Conservation (phyloP, 1,140 invertebrate species). For the Drosophila busckii region DNA sequence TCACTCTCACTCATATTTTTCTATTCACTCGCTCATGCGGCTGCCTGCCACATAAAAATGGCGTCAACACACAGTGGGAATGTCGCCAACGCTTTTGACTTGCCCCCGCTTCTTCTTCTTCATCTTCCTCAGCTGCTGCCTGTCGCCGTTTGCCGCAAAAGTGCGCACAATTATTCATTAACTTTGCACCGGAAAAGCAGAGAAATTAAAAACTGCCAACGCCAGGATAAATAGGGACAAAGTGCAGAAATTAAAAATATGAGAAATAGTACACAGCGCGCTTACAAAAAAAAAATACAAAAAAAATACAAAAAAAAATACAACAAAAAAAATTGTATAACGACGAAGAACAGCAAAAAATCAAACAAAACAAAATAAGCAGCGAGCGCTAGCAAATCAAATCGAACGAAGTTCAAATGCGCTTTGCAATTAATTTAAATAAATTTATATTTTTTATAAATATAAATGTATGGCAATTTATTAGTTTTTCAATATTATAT, state of each 20-base stretch:
- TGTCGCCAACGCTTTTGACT: constrained; percentile 17
- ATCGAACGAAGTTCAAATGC: too few relatives aligned
- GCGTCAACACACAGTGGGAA: constrained; percentile 49
- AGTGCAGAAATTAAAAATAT: constrained; percentile 78
- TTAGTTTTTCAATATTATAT: too few relatives aligned
- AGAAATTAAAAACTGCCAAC: constrained; percentile 77
- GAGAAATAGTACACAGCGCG: constrained; percentile 61
- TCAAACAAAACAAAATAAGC: not conserved
- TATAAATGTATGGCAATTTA: too few relatives aligned
- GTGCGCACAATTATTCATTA: constrained; percentile 77
- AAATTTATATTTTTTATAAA: too few relatives aligned
- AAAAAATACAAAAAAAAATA: constrained; percentile 11
- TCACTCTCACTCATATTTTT: not conserved
- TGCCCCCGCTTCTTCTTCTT: not conserved
- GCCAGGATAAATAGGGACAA: constrained; percentile 77
- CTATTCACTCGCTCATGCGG: not conserved
- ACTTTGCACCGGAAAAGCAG: constrained; percentile 77
- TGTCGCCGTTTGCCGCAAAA: constrained; percentile 71
- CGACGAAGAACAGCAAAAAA: not conserved
- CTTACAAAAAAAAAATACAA: constrained; percentile 2
- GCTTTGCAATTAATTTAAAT: too few relatives aligned
- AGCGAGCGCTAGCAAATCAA: not conserved
- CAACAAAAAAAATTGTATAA: constrained; percentile 10
- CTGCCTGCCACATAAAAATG: constrained; percentile 28
- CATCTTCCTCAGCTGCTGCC: constrained; percentile 29